Conservation (phyloP, 1,140 invertebrate genomes). For the Delia radicum region DNA sequence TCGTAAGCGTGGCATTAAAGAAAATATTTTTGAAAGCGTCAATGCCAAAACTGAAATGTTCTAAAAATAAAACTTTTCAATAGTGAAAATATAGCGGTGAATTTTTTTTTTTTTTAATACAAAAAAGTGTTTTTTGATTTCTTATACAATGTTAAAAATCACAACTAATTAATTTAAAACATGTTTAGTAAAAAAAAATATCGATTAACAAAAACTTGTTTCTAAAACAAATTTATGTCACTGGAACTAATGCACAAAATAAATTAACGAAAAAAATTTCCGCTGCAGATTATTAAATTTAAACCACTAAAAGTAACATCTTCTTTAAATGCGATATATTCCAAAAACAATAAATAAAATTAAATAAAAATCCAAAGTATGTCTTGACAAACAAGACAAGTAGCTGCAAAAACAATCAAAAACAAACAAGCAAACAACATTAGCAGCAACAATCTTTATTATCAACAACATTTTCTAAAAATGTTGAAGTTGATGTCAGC, state of each 20-base stretch:
- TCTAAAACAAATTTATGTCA: constrained; percentile 19
- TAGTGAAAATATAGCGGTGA: too few species aligned
- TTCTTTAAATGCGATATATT: background rate
- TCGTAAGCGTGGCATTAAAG: too few species aligned
- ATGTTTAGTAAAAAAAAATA: too few species aligned
- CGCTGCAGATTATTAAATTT: background rate
- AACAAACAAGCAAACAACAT: background rate
- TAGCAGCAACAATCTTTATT: background rate
- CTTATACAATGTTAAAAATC: too few species aligned
- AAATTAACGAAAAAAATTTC: constrained; percentile 12
- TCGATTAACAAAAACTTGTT: background rate
- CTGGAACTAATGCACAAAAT: background rate
- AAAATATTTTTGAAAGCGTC: too few species aligned
- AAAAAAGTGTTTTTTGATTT: too few species aligned
- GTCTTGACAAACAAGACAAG: constrained; percentile 13
- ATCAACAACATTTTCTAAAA: background rate
- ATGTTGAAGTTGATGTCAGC: background rate
- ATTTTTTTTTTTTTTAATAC: too few species aligned
- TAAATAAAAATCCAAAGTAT: background rate
- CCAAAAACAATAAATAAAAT: background rate
- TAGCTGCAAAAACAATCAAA: background rate
- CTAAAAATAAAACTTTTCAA: too few species aligned
- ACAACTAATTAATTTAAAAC: too few species aligned
- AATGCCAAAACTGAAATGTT: too few species aligned
- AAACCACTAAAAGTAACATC: background rate